Base-by-base conservation (phyloP, 2,113 vertebrate species). In the Amphiprion percula region DNA sequence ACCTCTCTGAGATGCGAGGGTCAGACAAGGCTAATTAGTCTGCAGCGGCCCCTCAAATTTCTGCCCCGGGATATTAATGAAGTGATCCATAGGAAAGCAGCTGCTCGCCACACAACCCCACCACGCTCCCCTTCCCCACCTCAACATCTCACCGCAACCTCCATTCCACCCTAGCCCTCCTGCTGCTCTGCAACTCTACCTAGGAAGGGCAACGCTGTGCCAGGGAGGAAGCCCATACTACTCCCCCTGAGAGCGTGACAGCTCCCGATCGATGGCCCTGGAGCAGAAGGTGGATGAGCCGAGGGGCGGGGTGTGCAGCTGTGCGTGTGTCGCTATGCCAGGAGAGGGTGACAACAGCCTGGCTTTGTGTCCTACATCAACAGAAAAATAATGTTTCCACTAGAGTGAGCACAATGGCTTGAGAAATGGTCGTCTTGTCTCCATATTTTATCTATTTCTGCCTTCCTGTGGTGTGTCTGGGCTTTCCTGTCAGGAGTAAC, bases 21-120 rank as follows among this genome's bases (percentile, higher is more conserved):
- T 93, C 90, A 92, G 91, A 91, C 84, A 62, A 83, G 93, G 92
- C 90, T 94, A 94, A 94, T 94, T 94, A 90, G 90, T 91, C 91
- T 85, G 89, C 86, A 86, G 87, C 80, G 56, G 89, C 90, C 89
- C 91, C 92, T 92, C 90, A 92, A 87, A 92, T 89, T 88, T 90
- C 85, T 91, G 90, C 92, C 88, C 90, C 82, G 80, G 79, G 91
- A 92, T 92, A 93, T 93, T 94, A 93, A 94, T 93, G 88, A 94
- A 93, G 90, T 88, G 84, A 90, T 94, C 93, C 87, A 91, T 74
- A 88, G 85, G 87, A 92, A 91, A 93, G 89, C 92, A 93, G 88
- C 92, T 92, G 90, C 89, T 90, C 76, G 6, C 83, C 79, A 79
- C 75, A 62, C 77, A 73, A 50, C 54, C 23, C 77, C 79, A 15